Base-by-base conservation (phyloP, 1,140 invertebrate species). In the Delia radicum region DNA sequence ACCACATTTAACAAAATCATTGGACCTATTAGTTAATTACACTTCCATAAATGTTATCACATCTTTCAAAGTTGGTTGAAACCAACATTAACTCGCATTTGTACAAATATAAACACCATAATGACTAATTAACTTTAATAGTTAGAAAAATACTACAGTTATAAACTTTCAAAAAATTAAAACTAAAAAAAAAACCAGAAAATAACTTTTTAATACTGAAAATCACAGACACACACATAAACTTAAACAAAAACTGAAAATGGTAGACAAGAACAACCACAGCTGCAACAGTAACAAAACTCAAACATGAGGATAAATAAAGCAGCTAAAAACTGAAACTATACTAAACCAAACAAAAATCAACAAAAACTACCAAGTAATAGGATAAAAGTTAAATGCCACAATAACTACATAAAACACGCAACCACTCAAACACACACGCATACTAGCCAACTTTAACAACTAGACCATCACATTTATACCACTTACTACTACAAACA, bases 101-200 rank as follows among this genome's bases (percentile, higher is more conserved):
- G 5, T 21, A 18, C 48, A 55, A 55, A 55, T 24, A 55, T 55
- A 55, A 55, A 55, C 48, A 55, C 48, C 48, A 55, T 21, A 55
- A 55, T 55, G 48, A 55, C 48, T 55, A 55, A 55, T 55, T 55
- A 55, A 55, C 48, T 55, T 55, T 55, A 55, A 55, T 55, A 24
- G 48, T 55, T 55, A 55, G 37, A 55, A 55, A 55, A 55, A 55
- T 55, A 21, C 48, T 24, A 55, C 15, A 55, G n/a, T 21, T 55
- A 7, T 33, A 37, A 1, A 37, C 33, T 13, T 13, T 37, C 33
- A 37, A 13, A 1, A n/a, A n/a, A n/a, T 37, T 1, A 1, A 1
- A 13, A 3, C 33, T 2, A n/a, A n/a, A n/a, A n/a, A n/a, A n/a
- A n/a, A n/a, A n/a, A n/a, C n/a, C n/a, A 24, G 48, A 21, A 21